Evolutionary conservation across 2,888 invertebrate species (phyloP), one percentile per base, ranked within the genome.

Genomic region (Rhaphigaster nebulosa): DNA sequence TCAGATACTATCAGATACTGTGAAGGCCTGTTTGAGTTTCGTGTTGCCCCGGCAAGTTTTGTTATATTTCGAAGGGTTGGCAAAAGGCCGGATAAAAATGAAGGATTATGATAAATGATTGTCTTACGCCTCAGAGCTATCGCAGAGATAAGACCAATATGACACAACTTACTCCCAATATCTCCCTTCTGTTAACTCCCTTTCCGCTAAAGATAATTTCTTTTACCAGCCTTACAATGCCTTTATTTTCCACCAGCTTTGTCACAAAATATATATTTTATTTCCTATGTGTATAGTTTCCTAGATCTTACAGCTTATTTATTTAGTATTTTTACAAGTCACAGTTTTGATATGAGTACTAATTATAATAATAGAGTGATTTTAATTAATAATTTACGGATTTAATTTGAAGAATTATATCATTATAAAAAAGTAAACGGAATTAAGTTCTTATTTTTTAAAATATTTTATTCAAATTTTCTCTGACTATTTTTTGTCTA

Each of bases 81-180:
- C 84, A 41, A 45, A 84, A 26, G 45, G 84, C 26, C 84, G 84
- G 84, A 84, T 84, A 84, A 84, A 84, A 84, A 84, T 84, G 84
- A 84, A 41, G 84, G 45, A 84, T 84, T 84, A 45, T 84, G 84
- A 84, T 84, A 18, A 84, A 84, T 84, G 84, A 84, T 84, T 84
- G 84, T 45, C 70, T 76, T 84, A 26, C 3, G 84, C 84, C 70
- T 38, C 23, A 38, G 34, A 84, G 84, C 45, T n/a, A 84, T 45
- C 84, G 45, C 45, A 20, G 23, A 45, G 84, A 84, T 84, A 84
- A 84, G 84, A 20, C 34, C 38, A 80, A 80, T 80, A 80, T 80
- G 80, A 41, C 45, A n/a, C 84, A 84, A 84, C 45, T 84, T 50
- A 41, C 45, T 50, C 45, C 70, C 70, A 76, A 76, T 76, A 76